Evolutionary conservation across 1,140 invertebrate genomes (phyloP).

Genomic region (Drosophila aff.): DNA sequence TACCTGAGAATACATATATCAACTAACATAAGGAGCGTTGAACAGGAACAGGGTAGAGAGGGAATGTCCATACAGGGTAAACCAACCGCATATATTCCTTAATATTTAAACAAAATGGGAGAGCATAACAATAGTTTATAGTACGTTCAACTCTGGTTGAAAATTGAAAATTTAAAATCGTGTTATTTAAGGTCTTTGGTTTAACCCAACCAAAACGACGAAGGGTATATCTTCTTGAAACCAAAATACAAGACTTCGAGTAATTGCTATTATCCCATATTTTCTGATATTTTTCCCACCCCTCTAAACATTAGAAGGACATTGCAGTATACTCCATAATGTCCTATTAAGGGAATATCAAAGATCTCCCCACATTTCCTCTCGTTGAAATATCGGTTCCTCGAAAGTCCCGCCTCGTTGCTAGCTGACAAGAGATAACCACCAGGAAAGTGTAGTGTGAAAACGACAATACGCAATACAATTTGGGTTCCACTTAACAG

Average conservation of each 20-base stretch:
- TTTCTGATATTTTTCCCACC: background rate
- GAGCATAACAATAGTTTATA: background rate
- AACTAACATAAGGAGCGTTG: conserved; percentile 40
- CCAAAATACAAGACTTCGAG: background rate
- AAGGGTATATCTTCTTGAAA: background rate
- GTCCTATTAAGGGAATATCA: background rate
- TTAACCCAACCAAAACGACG: background rate
- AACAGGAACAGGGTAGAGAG: conserved; percentile 35
- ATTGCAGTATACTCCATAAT: background rate
- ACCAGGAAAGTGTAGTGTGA: conserved; percentile 52
- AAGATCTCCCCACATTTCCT: no score
- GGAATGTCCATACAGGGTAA: conserved; percentile 62
- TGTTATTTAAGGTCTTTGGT: background rate
- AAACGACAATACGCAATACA: conserved; percentile 60
- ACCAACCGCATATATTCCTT: conserved; percentile 55
- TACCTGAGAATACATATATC: conserved; percentile 73
- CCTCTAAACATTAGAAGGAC: no score
- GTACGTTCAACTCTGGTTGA: background rate
- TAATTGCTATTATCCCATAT: background rate
- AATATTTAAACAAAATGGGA: conserved; percentile 16
- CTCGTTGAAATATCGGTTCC: background rate
- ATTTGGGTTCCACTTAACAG: conserved; percentile 37
- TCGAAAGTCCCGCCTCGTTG: conserved; percentile 10
- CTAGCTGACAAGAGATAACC: conserved; percentile 11
- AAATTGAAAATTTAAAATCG: no score